Base-by-base conservation (phyloP, 2,797 vertebrate genomes). In the Emydoidea blandingii region DNA sequence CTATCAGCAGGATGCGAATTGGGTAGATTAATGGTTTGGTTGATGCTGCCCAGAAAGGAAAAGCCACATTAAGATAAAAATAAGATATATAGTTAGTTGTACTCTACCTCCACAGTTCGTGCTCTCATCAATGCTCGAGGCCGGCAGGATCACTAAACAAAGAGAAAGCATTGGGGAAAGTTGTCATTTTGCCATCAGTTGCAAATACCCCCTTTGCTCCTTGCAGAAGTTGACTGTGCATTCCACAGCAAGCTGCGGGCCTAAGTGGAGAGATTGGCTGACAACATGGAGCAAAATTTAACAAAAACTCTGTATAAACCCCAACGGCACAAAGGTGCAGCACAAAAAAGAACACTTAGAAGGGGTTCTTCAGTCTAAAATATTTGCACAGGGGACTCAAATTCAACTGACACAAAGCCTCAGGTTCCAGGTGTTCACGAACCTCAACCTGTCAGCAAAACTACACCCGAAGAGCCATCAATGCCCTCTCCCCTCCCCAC, bases 41-140 rank as follows among this genome's bases (percentile, higher is more conserved):
- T 97, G 96, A 96, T 96, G 95, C 25, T 96, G 56, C 92, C 91
- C 96, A 96, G 93, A 93, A 90, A 93, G 96, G 83, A 96, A 74
- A 91, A 95, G 65, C 31, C 91, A 97, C 57, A 89, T 96, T 95
- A 97, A 95, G 94, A 97, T 95, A 94, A 92, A 97, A 95, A 79
- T 96, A 96, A 97, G 93, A 98, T 97, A 88, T 57, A 96, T 91
- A 88, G 96, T 85, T 92, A 96, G 89, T 76, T 79, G 92, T 96
- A 98, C 97, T 98, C 98, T 99, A 99, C 99, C 99, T 98, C 98
- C 99, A 96, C 99, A 99, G 95, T 98, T 98, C 3, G 98, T 98
- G 97, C 98, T 98, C 97, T 99, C 99, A 93, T 99, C 99, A 92
- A 99, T 98, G 97, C 99, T 99, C 96, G 99, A 99, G 86, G 99